phyloP scores from a whole-genome alignment of 2,113 vertebrate species.

The Apteryx owenii region DNA sequence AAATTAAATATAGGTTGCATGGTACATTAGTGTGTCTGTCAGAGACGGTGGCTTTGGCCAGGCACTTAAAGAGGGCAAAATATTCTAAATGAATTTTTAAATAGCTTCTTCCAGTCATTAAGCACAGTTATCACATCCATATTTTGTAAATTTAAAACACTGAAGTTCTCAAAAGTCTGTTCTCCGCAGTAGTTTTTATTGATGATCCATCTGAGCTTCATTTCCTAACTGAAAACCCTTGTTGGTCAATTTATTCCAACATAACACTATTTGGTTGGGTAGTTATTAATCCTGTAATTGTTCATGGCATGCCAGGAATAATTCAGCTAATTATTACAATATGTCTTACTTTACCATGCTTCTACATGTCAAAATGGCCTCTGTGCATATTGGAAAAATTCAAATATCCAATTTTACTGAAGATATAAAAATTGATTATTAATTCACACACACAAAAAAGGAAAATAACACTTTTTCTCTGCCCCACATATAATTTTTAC shows the following conservation, averaged over 20 bases:
- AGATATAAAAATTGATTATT: conserved; percentile 67
- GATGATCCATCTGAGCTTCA: conserved; percentile 80
- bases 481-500: not conserved
- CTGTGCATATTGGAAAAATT: conserved; percentile 55
- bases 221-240: conserved; percentile 81
- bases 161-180: conserved; percentile 68
- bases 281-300: conserved; percentile 84
- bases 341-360: conserved; percentile 79
- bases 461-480: not conserved
- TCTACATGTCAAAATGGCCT: conserved; percentile 70
- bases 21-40: conserved; percentile 72
- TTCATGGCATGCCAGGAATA: conserved; percentile 81
- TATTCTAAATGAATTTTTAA: conserved; percentile 78
- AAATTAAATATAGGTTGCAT: conserved; percentile 70
- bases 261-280: conserved; percentile 76
- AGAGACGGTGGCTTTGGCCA: conserved; percentile 65
- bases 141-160: conserved; percentile 76
- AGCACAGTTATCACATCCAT: conserved; percentile 63
- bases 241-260: conserved; percentile 84
- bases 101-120: conserved; percentile 77
- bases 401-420: conserved; percentile 55
- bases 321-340: conserved; percentile 84
- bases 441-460: conserved; percentile 25
- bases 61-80: conserved; percentile 74
- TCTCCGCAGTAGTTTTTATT: conserved; percentile 73